Conservation (phyloP, 2,113 vertebrate genomes). For the Sceloporus undulatus region DNA sequence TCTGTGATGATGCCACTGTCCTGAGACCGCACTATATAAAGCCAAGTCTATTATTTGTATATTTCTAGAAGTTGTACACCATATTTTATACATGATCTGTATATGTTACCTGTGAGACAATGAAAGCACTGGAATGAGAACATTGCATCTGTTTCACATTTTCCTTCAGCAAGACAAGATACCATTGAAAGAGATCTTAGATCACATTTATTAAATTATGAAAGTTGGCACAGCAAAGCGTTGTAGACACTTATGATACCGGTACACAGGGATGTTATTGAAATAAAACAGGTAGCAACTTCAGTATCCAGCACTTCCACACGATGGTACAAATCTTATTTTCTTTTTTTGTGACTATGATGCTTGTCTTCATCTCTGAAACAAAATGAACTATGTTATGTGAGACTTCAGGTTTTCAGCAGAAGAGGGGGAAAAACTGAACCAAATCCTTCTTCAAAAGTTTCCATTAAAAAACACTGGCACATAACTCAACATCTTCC, state of each 20-base stretch:
- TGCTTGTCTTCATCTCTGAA: conserved; percentile 86
- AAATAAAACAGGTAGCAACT: neutral
- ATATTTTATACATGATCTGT: neutral
- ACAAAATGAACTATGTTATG: conserved; percentile 49
- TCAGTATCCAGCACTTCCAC: neutral
- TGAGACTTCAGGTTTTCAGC: neutral
- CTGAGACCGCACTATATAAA: neutral
- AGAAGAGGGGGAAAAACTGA: neutral
- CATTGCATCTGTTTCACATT: neutral
- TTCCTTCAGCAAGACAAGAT: neutral
- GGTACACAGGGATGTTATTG: neutral
- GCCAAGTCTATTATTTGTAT: neutral
- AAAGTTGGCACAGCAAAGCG: neutral
- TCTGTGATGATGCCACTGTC: neutral
- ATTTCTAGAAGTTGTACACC: neutral
- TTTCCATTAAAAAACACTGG: neutral
- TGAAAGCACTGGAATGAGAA: neutral
- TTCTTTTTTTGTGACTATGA: conserved; percentile 85
- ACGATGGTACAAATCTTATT: conserved; percentile 51
- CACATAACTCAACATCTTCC: too few relatives aligned
- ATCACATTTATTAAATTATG: neutral
- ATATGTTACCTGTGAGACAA: neutral
- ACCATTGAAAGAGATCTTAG: neutral
- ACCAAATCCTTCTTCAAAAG: neutral
- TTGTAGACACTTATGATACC: neutral